These are phyloP conservation scores for Bovichtus diacanthus DNA, from an alignment of 2,797 vertebrate genomes.

Conservation along the genomic window DNA sequence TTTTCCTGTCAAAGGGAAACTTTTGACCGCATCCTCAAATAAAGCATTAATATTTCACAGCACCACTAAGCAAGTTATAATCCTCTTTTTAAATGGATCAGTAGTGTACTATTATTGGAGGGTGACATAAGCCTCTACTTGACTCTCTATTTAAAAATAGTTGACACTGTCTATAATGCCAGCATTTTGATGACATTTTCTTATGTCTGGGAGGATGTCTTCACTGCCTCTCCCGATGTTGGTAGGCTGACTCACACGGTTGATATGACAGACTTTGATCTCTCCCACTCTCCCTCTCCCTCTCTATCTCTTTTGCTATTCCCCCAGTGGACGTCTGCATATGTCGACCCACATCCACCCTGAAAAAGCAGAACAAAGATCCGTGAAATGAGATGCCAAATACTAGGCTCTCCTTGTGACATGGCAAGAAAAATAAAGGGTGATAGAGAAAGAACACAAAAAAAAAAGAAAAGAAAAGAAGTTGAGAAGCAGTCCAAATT, in stretches of 20 bases:
- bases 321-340: slow-evolving; percentile 69
- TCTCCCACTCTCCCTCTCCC: slow-evolving; percentile 58
- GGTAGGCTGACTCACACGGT: slow-evolving; percentile 71
- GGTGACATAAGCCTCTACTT: slow-evolving; percentile 66
- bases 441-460: slow-evolving; percentile 50
- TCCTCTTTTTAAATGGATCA: slow-evolving; percentile 72
- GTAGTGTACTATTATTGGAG: slow-evolving; percentile 65
- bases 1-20: slow-evolving; percentile 67
- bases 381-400: slow-evolving; percentile 78
- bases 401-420: slow-evolving; percentile 53
- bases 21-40: slow-evolving; percentile 68
- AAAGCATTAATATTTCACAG: slow-evolving; percentile 64
- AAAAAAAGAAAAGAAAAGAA: slow-evolving; percentile 24
- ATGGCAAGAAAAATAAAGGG: slow-evolving; percentile 29
- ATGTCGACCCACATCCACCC: slow-evolving; percentile 69
- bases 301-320: slow-evolving; percentile 57
- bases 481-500: slow-evolving; percentile 45
- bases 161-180: slow-evolving; percentile 68
- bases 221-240: slow-evolving; percentile 56
- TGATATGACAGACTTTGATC: slow-evolving; percentile 80
- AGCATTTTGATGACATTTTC: slow-evolving; percentile 74
- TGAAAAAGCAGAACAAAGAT: slow-evolving; percentile 67
- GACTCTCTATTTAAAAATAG: slow-evolving; percentile 75
- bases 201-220: slow-evolving; percentile 66
- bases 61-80: slow-evolving; percentile 58